These are phyloP conservation scores for Machaerirhynchus nigripectus DNA, from an alignment of 2,113 vertebrate genomes.

Conservation along the genomic window DNA sequence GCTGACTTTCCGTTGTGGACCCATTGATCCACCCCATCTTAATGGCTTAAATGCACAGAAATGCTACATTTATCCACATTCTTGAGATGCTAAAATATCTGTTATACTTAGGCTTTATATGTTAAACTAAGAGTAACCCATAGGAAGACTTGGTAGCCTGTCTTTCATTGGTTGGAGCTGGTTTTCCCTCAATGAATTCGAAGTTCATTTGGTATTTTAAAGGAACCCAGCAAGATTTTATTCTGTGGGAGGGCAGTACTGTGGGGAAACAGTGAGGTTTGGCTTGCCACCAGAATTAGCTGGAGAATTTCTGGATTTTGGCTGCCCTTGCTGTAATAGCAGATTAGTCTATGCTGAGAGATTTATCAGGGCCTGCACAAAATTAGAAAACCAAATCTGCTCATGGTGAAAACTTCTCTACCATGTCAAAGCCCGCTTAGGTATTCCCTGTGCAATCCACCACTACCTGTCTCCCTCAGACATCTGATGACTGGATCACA, in stretches of 20 bases:
- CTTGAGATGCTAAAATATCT: neutral
- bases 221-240: neutral
- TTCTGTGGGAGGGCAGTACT: neutral
- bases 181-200: neutral
- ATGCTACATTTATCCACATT: neutral
- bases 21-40: too few species aligned
- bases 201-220: slow-evolving; percentile 33
- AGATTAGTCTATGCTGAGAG: neutral
- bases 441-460: neutral
- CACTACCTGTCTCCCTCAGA: neutral
- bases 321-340: neutral
- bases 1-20: neutral
- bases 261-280: neutral
- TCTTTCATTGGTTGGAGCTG: neutral
- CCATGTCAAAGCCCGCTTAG: neutral
- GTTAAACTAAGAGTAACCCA: neutral
- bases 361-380: neutral
- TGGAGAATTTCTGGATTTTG: slow-evolving; percentile 32
- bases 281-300: neutral
- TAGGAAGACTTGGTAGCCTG: neutral
- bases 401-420: neutral
- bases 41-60: neutral
- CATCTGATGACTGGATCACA: neutral
- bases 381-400: slow-evolving; percentile 26
- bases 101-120: neutral